Evolutionary conservation across 2,797 vertebrate genomes (phyloP), one percentile per base, ranked within the genome.

Genomic region (Urosaurus nigricauda): DNA sequence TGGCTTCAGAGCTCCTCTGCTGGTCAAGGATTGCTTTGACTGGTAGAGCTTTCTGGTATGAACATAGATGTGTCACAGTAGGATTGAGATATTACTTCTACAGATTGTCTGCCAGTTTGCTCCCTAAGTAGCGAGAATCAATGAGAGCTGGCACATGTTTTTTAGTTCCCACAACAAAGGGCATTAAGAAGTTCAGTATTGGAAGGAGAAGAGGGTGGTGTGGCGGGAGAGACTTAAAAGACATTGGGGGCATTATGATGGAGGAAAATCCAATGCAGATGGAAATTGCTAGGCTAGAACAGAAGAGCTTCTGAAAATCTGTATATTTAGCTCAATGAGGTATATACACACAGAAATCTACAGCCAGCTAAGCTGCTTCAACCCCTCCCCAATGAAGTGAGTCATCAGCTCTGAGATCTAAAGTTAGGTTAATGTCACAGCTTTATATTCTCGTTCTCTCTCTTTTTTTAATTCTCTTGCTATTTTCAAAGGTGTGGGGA

Each of bases 301-400:
- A 96, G 95, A 95, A 96, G 95, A 96, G 94, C 95, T 96, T 96
- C 94, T 96, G 88, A 92, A 68, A 29, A 94, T 94, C 96, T 96
- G 93, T 96, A 96, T 97, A 97, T 97, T 97, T 97, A 97, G 96
- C 95, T 96, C 94, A 79, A 88, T 86, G 95, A 96, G 95, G 95
- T 96, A 94, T 96, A 97, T 96, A 97, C 96, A 97, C 96, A 97
- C 96, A 96, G 96, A 96, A 96, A 95, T 91, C 95, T 96, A 96
- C 95, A 95, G 95, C 95, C 90, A 93, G 92, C 95, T 96, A 96
- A 94, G 90, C 77, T 82, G 90, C 95, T 95, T 96, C 95, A 95
- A 94, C 96, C 95, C 92, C 91, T 90, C 93, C 86, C 92, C 93
- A 93, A 43, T 90, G 53, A 93, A 80, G 93, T 97, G 97, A 97